phyloP scores from a whole-genome alignment of 1,140 invertebrate genomes.

The Philotrypesis tridentata region DNA sequence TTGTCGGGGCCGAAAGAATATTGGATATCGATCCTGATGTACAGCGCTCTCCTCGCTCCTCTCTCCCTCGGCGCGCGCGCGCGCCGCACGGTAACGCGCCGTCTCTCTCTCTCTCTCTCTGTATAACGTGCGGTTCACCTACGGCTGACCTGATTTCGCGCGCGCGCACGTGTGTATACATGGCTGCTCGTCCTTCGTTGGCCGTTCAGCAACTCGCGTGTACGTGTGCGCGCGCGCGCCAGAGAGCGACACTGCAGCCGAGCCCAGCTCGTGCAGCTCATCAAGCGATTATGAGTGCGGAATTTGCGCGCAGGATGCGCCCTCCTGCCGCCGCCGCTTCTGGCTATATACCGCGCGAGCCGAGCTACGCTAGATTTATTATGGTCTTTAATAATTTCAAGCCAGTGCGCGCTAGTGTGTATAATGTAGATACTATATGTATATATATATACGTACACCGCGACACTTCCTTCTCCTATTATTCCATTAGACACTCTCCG shows the following conservation, averaged over 20 bases:
- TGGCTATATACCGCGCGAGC: too few species aligned
- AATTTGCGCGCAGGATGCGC: background rate
- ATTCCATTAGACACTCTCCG: background rate
- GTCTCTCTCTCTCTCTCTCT: background rate
- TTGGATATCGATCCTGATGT: constrained; percentile 33
- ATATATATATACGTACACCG: too few species aligned
- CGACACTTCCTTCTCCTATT: background rate
- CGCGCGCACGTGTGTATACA: background rate
- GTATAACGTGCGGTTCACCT: constrained; percentile 23
- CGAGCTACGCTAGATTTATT: background rate
- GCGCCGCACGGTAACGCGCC: background rate
- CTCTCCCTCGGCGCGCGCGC: background rate
- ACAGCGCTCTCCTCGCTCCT: constrained; percentile 10
- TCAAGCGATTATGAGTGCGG: constrained; percentile 29
- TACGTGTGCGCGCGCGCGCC: background rate
- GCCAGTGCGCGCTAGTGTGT: too few species aligned
- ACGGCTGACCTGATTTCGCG: constrained; percentile 32
- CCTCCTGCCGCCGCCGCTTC: too few species aligned
- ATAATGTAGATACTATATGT: too few species aligned
- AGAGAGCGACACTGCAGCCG: background rate
- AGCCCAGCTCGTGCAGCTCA: background rate
- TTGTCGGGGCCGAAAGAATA: constrained; percentile 30
- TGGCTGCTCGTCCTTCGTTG: background rate
- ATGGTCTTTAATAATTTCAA: background rate
- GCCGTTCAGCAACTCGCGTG: background rate